Conservation (phyloP, 2,888 invertebrate species). For the Hirudinaria manillensis region DNA sequence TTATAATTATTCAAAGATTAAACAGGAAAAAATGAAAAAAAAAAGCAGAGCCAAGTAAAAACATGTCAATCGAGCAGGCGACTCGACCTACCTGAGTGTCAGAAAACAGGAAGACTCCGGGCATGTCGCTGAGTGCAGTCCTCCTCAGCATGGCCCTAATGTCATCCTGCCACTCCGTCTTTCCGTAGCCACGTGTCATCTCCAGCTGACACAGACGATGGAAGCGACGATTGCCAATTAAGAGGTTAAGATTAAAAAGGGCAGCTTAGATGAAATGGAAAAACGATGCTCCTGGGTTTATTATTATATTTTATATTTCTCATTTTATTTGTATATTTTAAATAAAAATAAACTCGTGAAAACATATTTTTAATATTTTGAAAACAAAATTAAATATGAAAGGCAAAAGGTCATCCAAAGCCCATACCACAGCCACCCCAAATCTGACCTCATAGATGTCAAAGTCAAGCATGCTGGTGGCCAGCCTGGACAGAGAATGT, state of each 20-base stretch:
- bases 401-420: too few species aligned
- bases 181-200: conserved; percentile 77
- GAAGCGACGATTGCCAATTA: neutral
- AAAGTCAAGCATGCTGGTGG: conserved; percentile 88
- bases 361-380: too few species aligned
- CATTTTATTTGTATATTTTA: too few species aligned
- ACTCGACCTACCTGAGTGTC: conserved; percentile 69
- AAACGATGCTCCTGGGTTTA: neutral
- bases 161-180: conserved; percentile 84
- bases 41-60: too few species aligned
- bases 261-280: neutral
- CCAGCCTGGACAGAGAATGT: conserved; percentile 79
- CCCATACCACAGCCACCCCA: too few species aligned
- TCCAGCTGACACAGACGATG: conserved; percentile 65
- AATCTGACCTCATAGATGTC: conserved; percentile 69
- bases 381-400: too few species aligned
- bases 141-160: conserved; percentile 73
- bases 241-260: neutral
- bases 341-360: too few species aligned
- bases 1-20: neutral
- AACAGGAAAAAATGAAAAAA: neutral
- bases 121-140: conserved; percentile 75
- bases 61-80: neutral
- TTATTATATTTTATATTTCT: neutral
- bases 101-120: conserved; percentile 81